Evolutionary conservation across 2,888 invertebrate species (phyloP).

Genomic region (Hyles lineata): DNA sequence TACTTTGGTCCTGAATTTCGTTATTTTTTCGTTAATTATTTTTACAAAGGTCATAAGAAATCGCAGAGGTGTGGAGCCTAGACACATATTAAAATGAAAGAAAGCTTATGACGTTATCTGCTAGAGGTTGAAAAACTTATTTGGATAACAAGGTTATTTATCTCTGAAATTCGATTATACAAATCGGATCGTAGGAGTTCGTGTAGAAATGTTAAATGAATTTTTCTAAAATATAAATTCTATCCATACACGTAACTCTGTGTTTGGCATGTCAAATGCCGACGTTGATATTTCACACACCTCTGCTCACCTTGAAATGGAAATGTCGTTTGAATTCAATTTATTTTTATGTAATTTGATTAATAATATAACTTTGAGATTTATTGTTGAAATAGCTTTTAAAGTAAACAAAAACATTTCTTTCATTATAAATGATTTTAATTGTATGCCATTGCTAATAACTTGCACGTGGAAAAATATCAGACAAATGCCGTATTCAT

Average conservation of each 20-base stretch:
- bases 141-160: background rate
- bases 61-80: background rate
- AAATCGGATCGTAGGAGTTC: background rate
- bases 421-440: background rate
- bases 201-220: background rate
- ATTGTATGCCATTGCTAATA: background rate
- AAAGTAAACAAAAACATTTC: no score
- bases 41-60: background rate
- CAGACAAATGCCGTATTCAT: no score
- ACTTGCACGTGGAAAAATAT: background rate
- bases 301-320: background rate
- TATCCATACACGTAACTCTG: background rate
- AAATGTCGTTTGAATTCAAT: background rate
- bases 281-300: constrained; percentile 6
- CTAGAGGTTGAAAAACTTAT: background rate
- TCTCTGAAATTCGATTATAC: background rate
- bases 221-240: background rate
- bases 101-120: background rate
- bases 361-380: no score
- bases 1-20: background rate
- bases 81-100: background rate
- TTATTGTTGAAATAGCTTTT: no score
- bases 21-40: background rate
- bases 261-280: background rate
- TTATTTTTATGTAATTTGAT: no score